These are phyloP conservation scores for Callionymus lyra DNA, from an alignment of 2,113 vertebrate species.

Conservation along the genomic window DNA sequence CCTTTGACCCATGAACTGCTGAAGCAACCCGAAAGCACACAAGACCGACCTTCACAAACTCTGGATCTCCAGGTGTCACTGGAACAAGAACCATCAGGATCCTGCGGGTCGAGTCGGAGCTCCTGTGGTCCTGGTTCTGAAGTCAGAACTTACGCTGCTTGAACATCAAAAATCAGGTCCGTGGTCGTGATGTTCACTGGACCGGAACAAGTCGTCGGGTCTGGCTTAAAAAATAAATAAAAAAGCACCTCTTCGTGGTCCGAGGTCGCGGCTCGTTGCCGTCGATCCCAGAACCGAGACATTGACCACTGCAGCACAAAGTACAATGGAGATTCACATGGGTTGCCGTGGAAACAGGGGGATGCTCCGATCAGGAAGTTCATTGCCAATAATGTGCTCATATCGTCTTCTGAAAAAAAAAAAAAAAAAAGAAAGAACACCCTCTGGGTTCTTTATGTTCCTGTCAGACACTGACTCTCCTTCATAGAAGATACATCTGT, in stretches of 20 bases:
- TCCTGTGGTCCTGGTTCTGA: constrained; percentile 12
- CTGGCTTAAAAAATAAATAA: neutral
- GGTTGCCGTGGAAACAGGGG: constrained; percentile 25
- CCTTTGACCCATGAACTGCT: constrained; percentile 40
- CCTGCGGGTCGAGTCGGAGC: constrained; percentile 11
- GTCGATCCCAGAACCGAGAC: constrained; percentile 10
- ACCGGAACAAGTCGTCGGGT: constrained; percentile 11
- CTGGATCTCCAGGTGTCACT: constrained; percentile 24
- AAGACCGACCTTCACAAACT: constrained; percentile 12
- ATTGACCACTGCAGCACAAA: too few species aligned
- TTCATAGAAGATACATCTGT: too few species aligned
- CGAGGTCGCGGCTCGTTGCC: too few species aligned
- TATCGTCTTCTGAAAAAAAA: too few species aligned
- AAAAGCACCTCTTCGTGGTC: too few species aligned
- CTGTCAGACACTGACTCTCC: too few species aligned
- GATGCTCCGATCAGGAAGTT: constrained; percentile 37
- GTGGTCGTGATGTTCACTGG: constrained; percentile 7
- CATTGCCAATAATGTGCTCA: neutral
- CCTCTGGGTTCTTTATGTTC: too few species aligned
- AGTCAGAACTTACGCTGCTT: constrained; percentile 5
- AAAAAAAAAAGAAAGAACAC: too few species aligned
- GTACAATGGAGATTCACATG: constrained; percentile 1
- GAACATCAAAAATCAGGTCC: constrained; percentile 12
- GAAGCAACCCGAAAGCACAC: constrained; percentile 51
- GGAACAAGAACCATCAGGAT: constrained; percentile 26